Base-by-base conservation (phyloP, 2,797 vertebrate species). In the Fundulus diaphanus region DNA sequence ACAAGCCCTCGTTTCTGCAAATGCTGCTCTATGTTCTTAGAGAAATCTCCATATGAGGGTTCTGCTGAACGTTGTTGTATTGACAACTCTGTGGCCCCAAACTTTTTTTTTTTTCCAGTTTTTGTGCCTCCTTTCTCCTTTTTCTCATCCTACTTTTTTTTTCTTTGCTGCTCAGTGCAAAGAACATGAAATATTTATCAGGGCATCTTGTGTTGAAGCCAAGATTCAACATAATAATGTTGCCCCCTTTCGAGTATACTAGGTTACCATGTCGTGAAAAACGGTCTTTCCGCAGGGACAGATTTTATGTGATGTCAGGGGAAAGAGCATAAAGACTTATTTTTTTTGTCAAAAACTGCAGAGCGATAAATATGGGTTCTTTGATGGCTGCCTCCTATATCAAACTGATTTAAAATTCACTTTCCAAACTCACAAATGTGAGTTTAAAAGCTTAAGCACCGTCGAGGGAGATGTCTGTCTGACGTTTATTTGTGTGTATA, bases 121-220 rank as follows among this genome's bases (percentile, higher is more conserved):
- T 92, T 77, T 88, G 81, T 84, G 79, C 89, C 81, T 80, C 85
- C 82, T 83, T 86, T 83, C 74, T 84, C 73, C 81, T 79, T 22
- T 68, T 16, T 49, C n/a, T 85, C 80, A 78, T 85, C 78, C 83
- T 81, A 22, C 46, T 11, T 33, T 81, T 82, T 90, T 82, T 90
- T 85, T n/a, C n/a, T 88, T 88, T 89, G 87, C 86, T 83, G 85
- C 87, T 85, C 89, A 74, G 83, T 91, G 85, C 85, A 91, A 86
- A 91, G 85, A 91, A 88, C 92, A 92, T 95, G 91, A 94, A 95
- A 95, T 92, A 95, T 95, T 94, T 93, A 95, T 94, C 88, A 89
- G 91, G 83, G 88, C 88, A 88, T 91, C 89, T 82, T 85, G 82
- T 89, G 83, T 88, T 91, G 89, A 92, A 92, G 82, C 81, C 82